Conservation (phyloP, 2,113 vertebrate genomes). For the Ammodytes marinus region DNA sequence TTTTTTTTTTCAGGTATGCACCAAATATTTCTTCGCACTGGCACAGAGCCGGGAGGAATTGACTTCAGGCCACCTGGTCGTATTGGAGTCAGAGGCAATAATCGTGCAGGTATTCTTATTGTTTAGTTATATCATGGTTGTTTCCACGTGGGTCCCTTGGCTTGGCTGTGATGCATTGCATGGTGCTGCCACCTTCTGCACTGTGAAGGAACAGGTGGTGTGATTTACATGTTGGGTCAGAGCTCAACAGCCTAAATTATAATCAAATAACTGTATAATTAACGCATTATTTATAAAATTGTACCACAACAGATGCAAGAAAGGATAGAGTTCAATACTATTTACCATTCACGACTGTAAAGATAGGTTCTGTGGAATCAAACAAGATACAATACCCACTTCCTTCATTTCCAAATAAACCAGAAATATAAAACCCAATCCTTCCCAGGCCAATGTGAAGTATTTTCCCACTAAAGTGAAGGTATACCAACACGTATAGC, state of each 20-base stretch:
- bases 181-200: conserved; percentile 60
- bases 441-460: too few relatives aligned
- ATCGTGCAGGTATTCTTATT: not conserved
- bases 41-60: conserved; percentile 2
- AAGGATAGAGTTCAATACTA: too few relatives aligned
- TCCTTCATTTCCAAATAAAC: too few relatives aligned
- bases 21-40: conserved; percentile 34
- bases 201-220: conserved; percentile 5
- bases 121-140: too few relatives aligned
- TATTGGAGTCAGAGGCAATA: not conserved
- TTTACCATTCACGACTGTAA: too few relatives aligned
- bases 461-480: too few relatives aligned
- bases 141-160: not conserved
- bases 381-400: too few relatives aligned
- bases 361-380: too few relatives aligned
- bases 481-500: too few relatives aligned
- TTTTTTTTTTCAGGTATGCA: conserved; percentile 44
- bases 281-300: not conserved
- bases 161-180: not conserved
- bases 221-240: not conserved
- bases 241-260: not conserved
- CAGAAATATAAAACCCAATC: too few relatives aligned
- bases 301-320: too few relatives aligned
- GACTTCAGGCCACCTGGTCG: conserved; percentile 22
- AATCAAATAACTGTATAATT: too few relatives aligned